Conservation (phyloP, 1,140 invertebrate genomes). For the Zaprionus vittiger region DNA sequence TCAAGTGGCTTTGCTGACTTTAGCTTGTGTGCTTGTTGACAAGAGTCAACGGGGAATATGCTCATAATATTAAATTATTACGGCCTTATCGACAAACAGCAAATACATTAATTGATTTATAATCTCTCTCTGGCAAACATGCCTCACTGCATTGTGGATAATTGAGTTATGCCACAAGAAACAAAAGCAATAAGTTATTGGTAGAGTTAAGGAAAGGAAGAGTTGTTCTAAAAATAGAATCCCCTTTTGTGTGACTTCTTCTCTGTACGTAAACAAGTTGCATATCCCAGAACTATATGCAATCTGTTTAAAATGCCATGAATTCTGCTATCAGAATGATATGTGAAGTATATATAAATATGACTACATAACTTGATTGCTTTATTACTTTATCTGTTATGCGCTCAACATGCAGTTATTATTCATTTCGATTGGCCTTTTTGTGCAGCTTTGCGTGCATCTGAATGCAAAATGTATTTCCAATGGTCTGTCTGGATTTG, state of each 20-base stretch:
- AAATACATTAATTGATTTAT: constrained; percentile 43
- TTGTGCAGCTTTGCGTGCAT: neutral
- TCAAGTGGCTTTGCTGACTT: neutral
- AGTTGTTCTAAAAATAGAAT: too few relatives aligned
- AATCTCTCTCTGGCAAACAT: neutral
- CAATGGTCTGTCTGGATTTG: neutral
- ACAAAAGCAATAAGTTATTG: neutral
- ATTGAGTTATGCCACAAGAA: constrained; percentile 1
- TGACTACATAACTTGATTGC: neutral
- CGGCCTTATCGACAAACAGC: constrained; percentile 22
- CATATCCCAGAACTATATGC: neutral
- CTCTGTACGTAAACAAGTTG: too few relatives aligned
- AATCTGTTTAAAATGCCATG: neutral
- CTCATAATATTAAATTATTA: constrained; percentile 31
- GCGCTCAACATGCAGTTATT: neutral
- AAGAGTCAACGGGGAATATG: constrained; percentile 47
- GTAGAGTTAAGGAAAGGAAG: neutral
- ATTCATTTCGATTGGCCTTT: constrained; percentile 6
- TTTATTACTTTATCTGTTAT: neutral
- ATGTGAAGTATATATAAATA: constrained; percentile 2
- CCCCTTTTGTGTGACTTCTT: too few relatives aligned
- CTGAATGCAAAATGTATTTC: neutral
- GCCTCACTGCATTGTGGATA: neutral
- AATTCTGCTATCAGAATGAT: neutral
- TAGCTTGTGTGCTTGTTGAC: constrained; percentile 34